Evolutionary conservation across 2,797 vertebrate genomes (phyloP), one percentile per base, ranked within the genome.

Genomic region (Xerus rutilus): DNA sequence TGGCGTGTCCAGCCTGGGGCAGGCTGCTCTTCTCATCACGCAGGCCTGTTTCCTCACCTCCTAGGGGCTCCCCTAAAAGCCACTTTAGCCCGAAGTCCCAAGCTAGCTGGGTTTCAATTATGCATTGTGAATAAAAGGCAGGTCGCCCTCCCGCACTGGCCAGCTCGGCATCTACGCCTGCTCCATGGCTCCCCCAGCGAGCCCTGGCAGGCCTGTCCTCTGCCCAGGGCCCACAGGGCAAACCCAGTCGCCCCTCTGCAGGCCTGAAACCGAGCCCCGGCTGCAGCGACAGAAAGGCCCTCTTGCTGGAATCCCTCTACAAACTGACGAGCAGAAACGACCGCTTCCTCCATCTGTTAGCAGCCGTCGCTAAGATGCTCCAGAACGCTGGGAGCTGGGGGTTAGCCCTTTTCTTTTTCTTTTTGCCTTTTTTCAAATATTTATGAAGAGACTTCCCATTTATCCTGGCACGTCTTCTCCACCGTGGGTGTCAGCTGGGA

Each of bases 371-470:
- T 1, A 13, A 54, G 47, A 32, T 9, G 64, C 47, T 65, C 85
- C 57, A 43, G 1, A 86, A 90, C 3, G 1, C 82, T 65, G 43
- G 59, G 85, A 86, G 62, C 83, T 76, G 0, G 76, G 86, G 89
- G 54, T n/a, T 84, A 9, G 43, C 86, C 86, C 39, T 30, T n/a
- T 30, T 52, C 39, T 39, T 79, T 76, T 54, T 62, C 20, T 92
- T 95, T 83, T 59, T 73, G 57, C 72, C 91, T 97, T 97, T 88
- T 95, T 94, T 78, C 65, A 95, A 97, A 98, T 98, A 98, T 98
- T 98, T 98, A 98, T 98, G 98, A 98, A 97, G 97, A 96, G 97
- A 97, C 95, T 97, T 98, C 96, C 98, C 98, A 97, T 98, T 97
- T 96, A 97, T 98, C 97, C 90, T 98, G 97, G 95, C 97, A 96